phyloP scores from a whole-genome alignment of 2,113 vertebrate genomes.

The Pungitius pungitius region DNA sequence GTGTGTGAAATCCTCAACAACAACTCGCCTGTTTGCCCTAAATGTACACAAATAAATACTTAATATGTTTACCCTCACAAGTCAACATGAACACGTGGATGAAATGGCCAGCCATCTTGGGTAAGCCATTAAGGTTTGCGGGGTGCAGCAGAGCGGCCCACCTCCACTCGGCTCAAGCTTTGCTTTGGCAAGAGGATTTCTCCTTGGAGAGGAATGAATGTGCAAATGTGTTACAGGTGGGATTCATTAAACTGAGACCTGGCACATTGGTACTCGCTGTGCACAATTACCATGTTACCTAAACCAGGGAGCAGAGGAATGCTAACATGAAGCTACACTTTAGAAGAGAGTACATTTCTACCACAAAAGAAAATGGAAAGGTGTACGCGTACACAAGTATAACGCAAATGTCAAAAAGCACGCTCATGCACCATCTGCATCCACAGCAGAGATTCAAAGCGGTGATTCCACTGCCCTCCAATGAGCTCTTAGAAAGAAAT shows the following conservation, averaged over 20 bases:
- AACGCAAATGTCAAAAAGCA: conserved; percentile 14
- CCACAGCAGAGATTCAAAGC: conserved; percentile 63
- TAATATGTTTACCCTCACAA: conserved; percentile 26
- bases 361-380: conserved; percentile 30
- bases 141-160: conserved; percentile 48
- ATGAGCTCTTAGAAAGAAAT: conserved; percentile 72
- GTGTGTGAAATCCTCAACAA: conserved; percentile 69
- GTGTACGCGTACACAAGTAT: conserved; percentile 30
- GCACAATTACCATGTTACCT: conserved; percentile 73
- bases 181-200: conserved; percentile 75
- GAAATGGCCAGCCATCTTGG: conserved; percentile 56
- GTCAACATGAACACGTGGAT: conserved; percentile 46
- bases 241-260: conserved; percentile 79
- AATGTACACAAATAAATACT: conserved; percentile 37
- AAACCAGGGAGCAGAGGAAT: conserved; percentile 62
- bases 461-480: conserved; percentile 71
- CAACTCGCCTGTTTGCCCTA: conserved; percentile 18
- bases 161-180: conserved; percentile 68
- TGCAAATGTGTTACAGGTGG: conserved; percentile 81
- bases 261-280: conserved; percentile 72
- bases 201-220: conserved; percentile 78
- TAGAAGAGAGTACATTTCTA: conserved; percentile 19
- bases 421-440: conserved; percentile 23
- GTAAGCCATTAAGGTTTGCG: conserved; percentile 56
- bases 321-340: conserved; percentile 50